Evolutionary conservation across 2,113 vertebrate genomes (phyloP).

Genomic region (Macrotis lagotis): DNA sequence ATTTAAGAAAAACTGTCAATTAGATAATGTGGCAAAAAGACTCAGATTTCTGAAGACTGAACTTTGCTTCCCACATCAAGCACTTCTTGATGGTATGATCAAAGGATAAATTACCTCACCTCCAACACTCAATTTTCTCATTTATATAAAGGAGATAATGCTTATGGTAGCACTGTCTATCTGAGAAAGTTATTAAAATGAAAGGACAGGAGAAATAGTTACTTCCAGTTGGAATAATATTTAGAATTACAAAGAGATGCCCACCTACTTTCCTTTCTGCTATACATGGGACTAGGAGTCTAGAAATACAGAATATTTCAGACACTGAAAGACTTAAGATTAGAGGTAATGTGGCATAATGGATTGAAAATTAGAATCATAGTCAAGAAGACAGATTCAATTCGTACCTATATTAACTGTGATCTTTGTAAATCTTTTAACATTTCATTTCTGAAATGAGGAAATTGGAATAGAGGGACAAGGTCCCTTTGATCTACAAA

Average conservation of each 20-base stretch:
- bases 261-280: not conserved
- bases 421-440: not conserved
- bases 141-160: not conserved
- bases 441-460: not conserved
- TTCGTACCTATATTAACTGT: not conserved
- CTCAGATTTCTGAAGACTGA: not conserved
- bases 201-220: not conserved
- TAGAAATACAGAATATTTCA: not conserved
- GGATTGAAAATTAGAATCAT: not conserved
- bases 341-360: not conserved
- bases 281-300: not conserved
- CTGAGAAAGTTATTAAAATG: not conserved
- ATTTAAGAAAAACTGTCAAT: not conserved
- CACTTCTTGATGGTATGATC: not conserved
- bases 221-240: not conserved
- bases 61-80: not conserved
- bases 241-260: not conserved
- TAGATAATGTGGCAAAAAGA: not conserved
- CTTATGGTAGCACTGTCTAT: not conserved
- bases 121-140: not conserved
- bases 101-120: not conserved
- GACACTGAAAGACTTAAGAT: not conserved
- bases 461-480: not conserved
- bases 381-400: not conserved
- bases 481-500: not conserved